Evolutionary conservation across 2,888 invertebrate genomes (phyloP), one percentile per base, ranked within the genome.

Genomic region (Dendrolimus houi): DNA sequence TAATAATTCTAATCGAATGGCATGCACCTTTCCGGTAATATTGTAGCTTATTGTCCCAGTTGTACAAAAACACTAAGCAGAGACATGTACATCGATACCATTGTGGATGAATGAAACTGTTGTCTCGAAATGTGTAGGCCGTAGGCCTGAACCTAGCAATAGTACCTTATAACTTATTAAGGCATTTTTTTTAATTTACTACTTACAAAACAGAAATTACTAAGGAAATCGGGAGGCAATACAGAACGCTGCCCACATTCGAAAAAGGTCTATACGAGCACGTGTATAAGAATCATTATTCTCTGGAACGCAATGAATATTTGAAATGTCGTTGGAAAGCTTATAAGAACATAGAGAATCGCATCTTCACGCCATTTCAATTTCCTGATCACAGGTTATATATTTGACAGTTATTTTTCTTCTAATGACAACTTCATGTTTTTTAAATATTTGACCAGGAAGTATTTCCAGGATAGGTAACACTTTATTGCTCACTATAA

Each of bases 181-280:
- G 14, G 13, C 7, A 53, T 14, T 53, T n/a, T 53, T 53, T 53
- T 7, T 3, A 14, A 53, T n/a, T 2, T 0, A n/a, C 29, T 6
- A 29, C 29, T 29, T 29, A 29, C 8, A 9, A 47, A 9, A 12
- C 68, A 85, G 85, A 79, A 53, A 64, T 83, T 42, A 67, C 66
- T 1, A 69, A 71, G 12, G 60, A 60, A 0, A 72, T 81, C 0
- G 73, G 79, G 17, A 58, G 59, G n/a, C 65, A 74, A 42, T 83
- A 64, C 60, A 64, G 73, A 7, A 72, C 75, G 0, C 57, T 85
- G 41, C 85, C 85, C 0, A 57, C 75, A 1, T 83, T 79, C 57
- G 85, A 84, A 57, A 81, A 77, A 54, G 68, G 68, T 1, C 54
- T 81, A 0, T 79, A 65, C 56, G 83, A 81, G 8, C 57, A 71